Conservation (phyloP, 2,888 invertebrate species). For the Aphidius colemani region DNA sequence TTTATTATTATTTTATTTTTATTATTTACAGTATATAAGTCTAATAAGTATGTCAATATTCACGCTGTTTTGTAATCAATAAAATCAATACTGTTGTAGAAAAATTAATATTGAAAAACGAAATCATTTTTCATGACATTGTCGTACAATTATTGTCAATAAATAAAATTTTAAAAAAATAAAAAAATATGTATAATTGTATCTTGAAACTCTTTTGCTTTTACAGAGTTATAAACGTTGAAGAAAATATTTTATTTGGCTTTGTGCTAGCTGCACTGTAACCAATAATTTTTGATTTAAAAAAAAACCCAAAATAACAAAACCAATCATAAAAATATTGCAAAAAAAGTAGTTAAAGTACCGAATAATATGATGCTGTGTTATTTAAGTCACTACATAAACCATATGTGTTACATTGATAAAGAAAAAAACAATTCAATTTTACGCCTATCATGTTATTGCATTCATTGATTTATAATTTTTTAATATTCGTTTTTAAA, state of each 20-base stretch:
- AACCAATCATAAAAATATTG: no score
- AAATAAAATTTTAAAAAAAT: no score
- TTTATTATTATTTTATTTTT: not conserved
- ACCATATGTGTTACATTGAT: constrained; percentile 57
- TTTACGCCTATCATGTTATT: constrained; percentile 53
- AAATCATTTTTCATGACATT: no score
- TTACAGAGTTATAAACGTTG: constrained; percentile 16
- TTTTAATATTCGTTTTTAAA: constrained; percentile 35
- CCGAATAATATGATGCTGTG: constrained; percentile 59
- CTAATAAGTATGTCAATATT: no score
- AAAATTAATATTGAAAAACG: no score
- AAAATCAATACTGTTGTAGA: no score
- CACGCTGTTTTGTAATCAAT: no score
- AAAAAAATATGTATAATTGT: not conserved
- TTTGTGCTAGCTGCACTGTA: no score
- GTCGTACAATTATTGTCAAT: no score
- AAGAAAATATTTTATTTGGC: no score
- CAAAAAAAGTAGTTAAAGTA: constrained; percentile 29
- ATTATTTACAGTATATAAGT: no score
- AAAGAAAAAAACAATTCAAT: constrained; percentile 49
- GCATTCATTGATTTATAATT: constrained; percentile 56
- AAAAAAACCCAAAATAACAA: not conserved
- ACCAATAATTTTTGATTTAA: not conserved
- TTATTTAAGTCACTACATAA: constrained; percentile 58
- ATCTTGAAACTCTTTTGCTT: constrained; percentile 2